These are phyloP conservation scores for Chionoecetes opilio DNA, from an alignment of 1,140 invertebrate species.

Conservation along the genomic window DNA sequence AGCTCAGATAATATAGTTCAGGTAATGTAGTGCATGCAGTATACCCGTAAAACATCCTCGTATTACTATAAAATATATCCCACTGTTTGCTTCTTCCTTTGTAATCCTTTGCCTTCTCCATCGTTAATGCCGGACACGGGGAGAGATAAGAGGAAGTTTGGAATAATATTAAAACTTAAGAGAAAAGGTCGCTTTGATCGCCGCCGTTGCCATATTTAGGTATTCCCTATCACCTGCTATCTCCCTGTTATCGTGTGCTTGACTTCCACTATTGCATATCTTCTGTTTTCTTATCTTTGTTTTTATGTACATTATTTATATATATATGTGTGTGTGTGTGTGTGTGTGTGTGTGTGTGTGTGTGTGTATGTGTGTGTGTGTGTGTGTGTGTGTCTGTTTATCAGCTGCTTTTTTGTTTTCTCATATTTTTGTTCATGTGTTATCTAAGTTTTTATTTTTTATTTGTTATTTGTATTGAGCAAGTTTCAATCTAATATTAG, in stretches of 20 bases:
- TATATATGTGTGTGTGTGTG: constrained; percentile 7
- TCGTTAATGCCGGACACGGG: not conserved
- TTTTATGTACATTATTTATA: not conserved
- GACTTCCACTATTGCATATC: constrained; percentile 7
- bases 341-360: constrained; percentile 44
- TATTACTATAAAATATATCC: too few species aligned
- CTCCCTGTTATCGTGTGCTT: not conserved
- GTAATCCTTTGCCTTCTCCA: not conserved
- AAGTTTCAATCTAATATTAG: too few species aligned
- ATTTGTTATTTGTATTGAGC: too few species aligned
- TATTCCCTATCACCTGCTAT: not conserved
- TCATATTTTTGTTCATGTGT: not conserved
- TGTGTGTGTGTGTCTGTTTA: not conserved
- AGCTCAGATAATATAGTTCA: too few species aligned
- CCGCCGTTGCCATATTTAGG: not conserved
- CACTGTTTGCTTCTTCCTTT: too few species aligned
- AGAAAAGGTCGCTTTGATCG: not conserved
- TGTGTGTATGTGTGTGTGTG: constrained; percentile 41
- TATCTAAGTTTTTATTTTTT: too few species aligned
- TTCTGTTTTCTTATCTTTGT: not conserved
- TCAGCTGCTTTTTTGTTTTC: not conserved
- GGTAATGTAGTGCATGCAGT: too few species aligned
- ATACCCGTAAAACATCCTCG: too few species aligned
- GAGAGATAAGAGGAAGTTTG: not conserved
- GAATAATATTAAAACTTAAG: constrained; percentile 4